Conservation (phyloP, 2,888 invertebrate species). For the Amiota mariae region DNA sequence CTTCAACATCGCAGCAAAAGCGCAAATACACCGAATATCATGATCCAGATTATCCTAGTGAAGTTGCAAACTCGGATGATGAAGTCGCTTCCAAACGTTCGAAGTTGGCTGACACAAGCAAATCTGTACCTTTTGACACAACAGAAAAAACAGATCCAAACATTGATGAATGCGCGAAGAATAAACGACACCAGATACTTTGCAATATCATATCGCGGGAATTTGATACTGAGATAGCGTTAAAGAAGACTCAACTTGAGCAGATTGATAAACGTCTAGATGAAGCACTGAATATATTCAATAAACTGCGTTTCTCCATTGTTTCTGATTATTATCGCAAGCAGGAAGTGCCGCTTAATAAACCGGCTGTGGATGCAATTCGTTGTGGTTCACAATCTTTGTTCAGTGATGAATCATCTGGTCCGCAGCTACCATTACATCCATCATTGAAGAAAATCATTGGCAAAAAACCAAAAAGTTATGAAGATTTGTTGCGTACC, state of each 20-base stretch:
- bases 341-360: slow-evolving; percentile 74
- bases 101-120: background rate
- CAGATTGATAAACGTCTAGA: slow-evolving; percentile 80
- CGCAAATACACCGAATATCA: slow-evolving; percentile 75
- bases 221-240: slow-evolving; percentile 81
- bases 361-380: slow-evolving; percentile 64
- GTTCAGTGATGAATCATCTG: slow-evolving; percentile 57
- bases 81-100: background rate
- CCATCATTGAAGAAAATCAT: slow-evolving; percentile 84
- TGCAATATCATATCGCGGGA: slow-evolving; percentile 80
- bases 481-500: slow-evolving; percentile 74
- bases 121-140: background rate
- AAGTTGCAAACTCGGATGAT: background rate
- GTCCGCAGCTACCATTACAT: slow-evolving; percentile 78
- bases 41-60: slow-evolving; percentile 76
- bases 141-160: background rate
- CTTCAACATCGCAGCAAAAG: slow-evolving; percentile 62
- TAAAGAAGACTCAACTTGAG: slow-evolving; percentile 82
- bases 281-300: slow-evolving; percentile 76
- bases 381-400: slow-evolving; percentile 57
- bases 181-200: slow-evolving; percentile 72
- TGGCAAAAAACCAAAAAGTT: slow-evolving; percentile 76
- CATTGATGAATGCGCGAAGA: slow-evolving; percentile 11
- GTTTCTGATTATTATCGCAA: slow-evolving; percentile 78
- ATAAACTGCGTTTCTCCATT: slow-evolving; percentile 77